A percentile compares a stretch with the other conserved stretches of the same genome.
phyloP scores from a whole-genome alignment of 2,113 vertebrate genomes.

The Anolis sagrei region DNA sequence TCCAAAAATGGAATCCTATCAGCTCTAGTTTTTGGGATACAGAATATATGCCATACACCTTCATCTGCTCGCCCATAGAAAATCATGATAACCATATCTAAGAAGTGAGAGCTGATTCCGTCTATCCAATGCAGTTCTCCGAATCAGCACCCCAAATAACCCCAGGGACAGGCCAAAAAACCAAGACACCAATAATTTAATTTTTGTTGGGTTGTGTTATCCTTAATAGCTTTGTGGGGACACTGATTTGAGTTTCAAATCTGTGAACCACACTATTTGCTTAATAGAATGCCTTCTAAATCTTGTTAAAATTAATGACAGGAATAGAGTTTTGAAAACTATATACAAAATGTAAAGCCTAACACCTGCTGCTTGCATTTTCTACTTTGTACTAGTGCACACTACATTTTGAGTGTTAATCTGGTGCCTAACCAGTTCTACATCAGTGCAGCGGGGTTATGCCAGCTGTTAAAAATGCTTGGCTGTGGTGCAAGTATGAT shows the following conservation, averaged over 20 bases:
- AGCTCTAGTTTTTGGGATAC: too few species aligned
- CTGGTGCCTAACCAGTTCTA: slow-evolving; percentile 50
- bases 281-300: too few species aligned
- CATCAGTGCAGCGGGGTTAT: slow-evolving; percentile 11
- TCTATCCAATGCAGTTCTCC: too few species aligned
- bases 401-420: slow-evolving; percentile 56
- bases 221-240: slow-evolving; percentile 2
- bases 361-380: slow-evolving; percentile 65
- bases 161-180: too few species aligned
- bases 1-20: too few species aligned
- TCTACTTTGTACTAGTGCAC: slow-evolving; percentile 42
- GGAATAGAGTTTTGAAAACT: slow-evolving; percentile 54
- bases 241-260: neutral
- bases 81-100: too few species aligned
- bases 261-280: neutral
- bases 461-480: slow-evolving; percentile 69
- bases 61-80: too few species aligned
- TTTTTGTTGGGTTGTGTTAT: too few species aligned
- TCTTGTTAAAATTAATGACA: slow-evolving; percentile 24
- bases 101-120: too few species aligned
- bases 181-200: too few species aligned
- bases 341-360: slow-evolving; percentile 59
- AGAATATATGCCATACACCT: too few species aligned
- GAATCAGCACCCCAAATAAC: too few species aligned
- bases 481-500: slow-evolving; percentile 60